These are phyloP conservation scores for Thunnus thynnus DNA, from an alignment of 2,113 vertebrate genomes.

Conservation along the genomic window DNA sequence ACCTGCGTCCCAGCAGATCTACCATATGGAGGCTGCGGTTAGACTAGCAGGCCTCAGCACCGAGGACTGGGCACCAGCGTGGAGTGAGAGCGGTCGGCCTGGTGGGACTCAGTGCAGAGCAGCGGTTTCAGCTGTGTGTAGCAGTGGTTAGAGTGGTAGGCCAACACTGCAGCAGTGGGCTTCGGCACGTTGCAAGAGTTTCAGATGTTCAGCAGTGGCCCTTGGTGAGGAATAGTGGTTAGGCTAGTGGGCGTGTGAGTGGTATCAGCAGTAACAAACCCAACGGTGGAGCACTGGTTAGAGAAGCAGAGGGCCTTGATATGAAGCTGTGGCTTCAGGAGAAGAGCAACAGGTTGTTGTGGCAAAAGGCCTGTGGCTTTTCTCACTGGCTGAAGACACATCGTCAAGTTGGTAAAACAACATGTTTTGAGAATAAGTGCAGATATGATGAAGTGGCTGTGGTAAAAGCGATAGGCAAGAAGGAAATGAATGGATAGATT, in stretches of 20 bases:
- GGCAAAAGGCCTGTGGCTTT: slow-evolving; percentile 43
- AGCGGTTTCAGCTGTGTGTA: slow-evolving; percentile 79
- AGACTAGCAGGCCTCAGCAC: slow-evolving; percentile 67
- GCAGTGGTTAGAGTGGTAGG: slow-evolving; percentile 79
- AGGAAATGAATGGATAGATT: slow-evolving; percentile 57
- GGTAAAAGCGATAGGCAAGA: slow-evolving; percentile 51
- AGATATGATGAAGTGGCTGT: slow-evolving; percentile 28
- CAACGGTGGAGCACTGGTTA: slow-evolving; percentile 39
- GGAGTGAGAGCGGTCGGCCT: slow-evolving; percentile 67
- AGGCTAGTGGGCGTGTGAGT: slow-evolving; percentile 64
- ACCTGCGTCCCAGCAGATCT: slow-evolving; percentile 84
- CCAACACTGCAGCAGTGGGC: slow-evolving; percentile 68
- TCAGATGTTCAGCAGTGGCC: slow-evolving; percentile 71
- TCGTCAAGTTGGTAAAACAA: slow-evolving; percentile 28
- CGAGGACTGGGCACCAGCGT: slow-evolving; percentile 62
- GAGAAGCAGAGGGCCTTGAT: slow-evolving; percentile 51
- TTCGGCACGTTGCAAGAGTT: slow-evolving; percentile 57
- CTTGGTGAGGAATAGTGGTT: slow-evolving; percentile 61
- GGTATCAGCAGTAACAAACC: slow-evolving; percentile 60
- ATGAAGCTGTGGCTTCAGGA: slow-evolving; percentile 63
- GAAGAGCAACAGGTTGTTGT: slow-evolving; percentile 68
- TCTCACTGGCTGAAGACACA: slow-evolving; percentile 17
- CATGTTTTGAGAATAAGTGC: slow-evolving; percentile 20
- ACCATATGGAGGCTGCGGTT: slow-evolving; percentile 79
- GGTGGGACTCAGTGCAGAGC: slow-evolving; percentile 69